Percentiles rank a stretch among this genome's conserved stretches.
Conservation (phyloP, 2,113 vertebrate species). For the Microtus montanus region DNA sequence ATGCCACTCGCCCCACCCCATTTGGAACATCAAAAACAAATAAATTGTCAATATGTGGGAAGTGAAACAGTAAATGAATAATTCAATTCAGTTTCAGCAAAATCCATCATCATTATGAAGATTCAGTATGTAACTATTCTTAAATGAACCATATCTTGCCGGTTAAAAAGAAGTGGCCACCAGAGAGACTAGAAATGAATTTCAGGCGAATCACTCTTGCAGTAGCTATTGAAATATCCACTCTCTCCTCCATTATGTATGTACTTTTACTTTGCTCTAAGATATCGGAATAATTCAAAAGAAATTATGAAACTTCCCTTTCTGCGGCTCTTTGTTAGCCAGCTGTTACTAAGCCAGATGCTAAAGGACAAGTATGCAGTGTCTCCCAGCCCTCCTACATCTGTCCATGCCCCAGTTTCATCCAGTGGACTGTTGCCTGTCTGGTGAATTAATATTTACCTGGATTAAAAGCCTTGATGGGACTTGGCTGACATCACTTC, state of each 20-base stretch:
- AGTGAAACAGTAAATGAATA: slow-evolving; percentile 61
- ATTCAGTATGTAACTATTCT: slow-evolving; percentile 68
- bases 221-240: slow-evolving; percentile 59
- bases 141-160: slow-evolving; percentile 66
- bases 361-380: neutral
- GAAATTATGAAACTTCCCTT: slow-evolving; percentile 24
- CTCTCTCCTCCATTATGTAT: slow-evolving; percentile 12
- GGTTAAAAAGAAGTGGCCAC: slow-evolving; percentile 62
- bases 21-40: slow-evolving; percentile 29
- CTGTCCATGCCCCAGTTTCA: neutral
- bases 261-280: slow-evolving; percentile 29
- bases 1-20: neutral
- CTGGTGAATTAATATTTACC: neutral
- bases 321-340: neutral
- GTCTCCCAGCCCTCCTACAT: neutral
- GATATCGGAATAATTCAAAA: slow-evolving; percentile 34
- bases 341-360: neutral
- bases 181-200: slow-evolving; percentile 67
- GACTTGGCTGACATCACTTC: neutral
- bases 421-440: neutral
- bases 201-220: slow-evolving; percentile 54
- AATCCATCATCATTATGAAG: slow-evolving; percentile 68
- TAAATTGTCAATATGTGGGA: slow-evolving; percentile 62
- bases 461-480: neutral
- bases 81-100: slow-evolving; percentile 68